A percentile compares a stretch with the other conserved stretches of the same genome.
phyloP scores from a whole-genome alignment of 2,797 vertebrate genomes.

The Aphelocoma californica region DNA sequence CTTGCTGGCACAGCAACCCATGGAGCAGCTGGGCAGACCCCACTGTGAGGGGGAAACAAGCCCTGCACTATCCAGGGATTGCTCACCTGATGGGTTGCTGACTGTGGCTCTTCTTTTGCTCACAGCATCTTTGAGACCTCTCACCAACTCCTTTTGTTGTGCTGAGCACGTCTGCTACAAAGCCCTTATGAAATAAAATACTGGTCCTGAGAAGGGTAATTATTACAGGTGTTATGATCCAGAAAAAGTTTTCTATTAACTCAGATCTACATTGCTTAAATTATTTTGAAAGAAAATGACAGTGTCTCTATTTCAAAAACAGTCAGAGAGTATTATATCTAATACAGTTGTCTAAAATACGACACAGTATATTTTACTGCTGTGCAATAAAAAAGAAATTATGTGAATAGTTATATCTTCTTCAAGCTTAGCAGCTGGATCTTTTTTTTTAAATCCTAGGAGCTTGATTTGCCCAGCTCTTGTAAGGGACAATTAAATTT shows the following conservation, averaged over 20 bases:
- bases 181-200: neutral
- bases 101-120: neutral
- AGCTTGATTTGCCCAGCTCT: neutral
- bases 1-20: neutral
- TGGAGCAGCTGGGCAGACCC: neutral
- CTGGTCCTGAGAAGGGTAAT: neutral
- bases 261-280: neutral
- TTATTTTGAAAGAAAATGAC: neutral
- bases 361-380: neutral
- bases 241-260: neutral
- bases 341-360: neutral
- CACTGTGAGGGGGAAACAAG: accelerated
- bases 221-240: neutral
- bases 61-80: neutral
- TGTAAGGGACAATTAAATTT: constrained; percentile 11
- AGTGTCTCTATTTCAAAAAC: neutral
- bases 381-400: neutral
- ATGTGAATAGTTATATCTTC: neutral
- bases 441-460: neutral
- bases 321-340: neutral
- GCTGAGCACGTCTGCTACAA: neutral
- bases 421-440: neutral
- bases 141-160: neutral
- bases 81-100: neutral
- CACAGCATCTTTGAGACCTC: neutral